Evolutionary conservation across 2,797 vertebrate genomes (phyloP), one percentile per base, ranked within the genome.

Genomic region (Spinus olivaceus): DNA sequence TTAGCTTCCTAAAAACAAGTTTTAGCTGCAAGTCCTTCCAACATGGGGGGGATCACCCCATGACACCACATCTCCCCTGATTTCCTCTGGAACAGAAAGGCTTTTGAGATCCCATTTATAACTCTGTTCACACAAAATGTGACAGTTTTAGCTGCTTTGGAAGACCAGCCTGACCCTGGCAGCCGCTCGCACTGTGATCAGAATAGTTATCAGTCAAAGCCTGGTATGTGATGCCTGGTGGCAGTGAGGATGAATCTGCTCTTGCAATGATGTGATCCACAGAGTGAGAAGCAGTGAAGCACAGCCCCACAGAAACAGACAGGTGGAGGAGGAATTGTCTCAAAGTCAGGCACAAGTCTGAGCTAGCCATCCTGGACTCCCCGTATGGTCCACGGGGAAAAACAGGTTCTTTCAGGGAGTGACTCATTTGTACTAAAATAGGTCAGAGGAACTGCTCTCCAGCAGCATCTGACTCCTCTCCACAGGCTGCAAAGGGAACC

Each of bases 151-250:
- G 82, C 72, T 94, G 6, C 54, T 50, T 50, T 81, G 56, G 77
- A 94, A 89, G 88, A 83, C 77, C 63, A 72, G 82, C 32, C 81
- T 92, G 85, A 93, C 92, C 93, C 91, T 91, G 95, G 80, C 94
- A 94, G 92, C 70, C 89, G 9, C 85, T 69, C 79, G 8, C n/a
- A 2, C 91, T 91, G 92, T 96, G 96, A 95, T 84, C 77, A 24
- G 95, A 92, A 95, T 94, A 94, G 91, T 91, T 91, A 96, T 94
- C 94, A 96, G 92, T 47, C 73, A 90, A 69, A 90, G 10, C 54
- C 50, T 0, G 21, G n/a, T 28, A 13, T 70, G 70, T 32, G 91
- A 86, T 67, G 77, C 66, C 94, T 94, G 89, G 71, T 79, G 59
- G 77, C 76, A 51, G 51, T 2, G 56, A 73, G 73, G 44, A 80